Evolutionary conservation across 53 echinoderm and acorn worm species (phyloP).

Genomic region (Luidia sarsii): DNA sequence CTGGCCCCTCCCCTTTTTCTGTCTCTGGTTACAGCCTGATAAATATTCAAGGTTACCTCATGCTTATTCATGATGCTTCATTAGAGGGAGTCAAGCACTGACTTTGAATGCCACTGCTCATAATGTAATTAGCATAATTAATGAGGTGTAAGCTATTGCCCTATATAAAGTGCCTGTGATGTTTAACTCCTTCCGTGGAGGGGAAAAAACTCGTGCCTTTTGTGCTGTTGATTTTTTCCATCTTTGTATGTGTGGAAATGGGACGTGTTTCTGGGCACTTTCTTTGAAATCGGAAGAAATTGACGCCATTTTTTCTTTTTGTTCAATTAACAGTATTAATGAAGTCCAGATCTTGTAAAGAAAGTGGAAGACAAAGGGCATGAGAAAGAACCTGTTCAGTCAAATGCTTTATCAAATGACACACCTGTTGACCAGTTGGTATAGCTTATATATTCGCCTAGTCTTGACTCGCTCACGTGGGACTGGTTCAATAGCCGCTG

Average conservation of each 20-base stretch:
- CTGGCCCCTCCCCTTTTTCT: too few relatives aligned
- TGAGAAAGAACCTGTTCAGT: background rate
- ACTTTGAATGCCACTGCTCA: conserved; percentile 45
- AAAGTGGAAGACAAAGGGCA: background rate
- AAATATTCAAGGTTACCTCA: conserved; percentile 5
- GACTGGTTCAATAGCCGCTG: too few relatives aligned
- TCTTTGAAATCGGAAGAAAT: background rate
- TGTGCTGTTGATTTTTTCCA: conserved; percentile 33
- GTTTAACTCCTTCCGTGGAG: conserved; percentile 39
- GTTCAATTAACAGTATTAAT: conserved; percentile 9
- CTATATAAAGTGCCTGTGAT: conserved; percentile 61
- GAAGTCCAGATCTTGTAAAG: background rate
- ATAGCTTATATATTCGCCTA: too few relatives aligned
- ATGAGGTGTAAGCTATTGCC: conserved; percentile 47
- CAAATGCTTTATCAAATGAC: background rate
- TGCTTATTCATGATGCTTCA: conserved; percentile 33
- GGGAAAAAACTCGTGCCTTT: conserved; percentile 57
- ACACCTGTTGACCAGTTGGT: background rate
- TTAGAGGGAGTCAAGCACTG: conserved; percentile 16
- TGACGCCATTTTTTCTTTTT: background rate
- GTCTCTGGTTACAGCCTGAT: too few relatives aligned
- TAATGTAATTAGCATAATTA: conserved; percentile 55
- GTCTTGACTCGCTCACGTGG: too few relatives aligned
- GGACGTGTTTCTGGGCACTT: background rate
- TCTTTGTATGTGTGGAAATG: conserved; percentile 46